A percentile compares a stretch with the other conserved stretches of the same genome.
Evolutionary conservation across 2,797 vertebrate genomes (phyloP).

Genomic region (Dallia pectoralis): DNA sequence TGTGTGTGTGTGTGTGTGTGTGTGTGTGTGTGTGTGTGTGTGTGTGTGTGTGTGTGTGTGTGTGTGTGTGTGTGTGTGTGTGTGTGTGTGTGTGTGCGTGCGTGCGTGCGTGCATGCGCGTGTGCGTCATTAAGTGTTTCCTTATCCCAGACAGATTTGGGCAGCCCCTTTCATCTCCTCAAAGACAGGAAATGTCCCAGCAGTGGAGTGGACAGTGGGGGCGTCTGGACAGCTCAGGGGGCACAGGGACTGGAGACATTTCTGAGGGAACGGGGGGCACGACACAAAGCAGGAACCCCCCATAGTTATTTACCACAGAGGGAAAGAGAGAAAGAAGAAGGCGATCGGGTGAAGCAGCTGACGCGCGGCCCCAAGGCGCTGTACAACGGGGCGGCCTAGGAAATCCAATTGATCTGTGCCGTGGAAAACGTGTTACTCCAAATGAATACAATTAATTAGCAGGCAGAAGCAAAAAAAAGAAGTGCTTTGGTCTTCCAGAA

Average conservation of each 20-base stretch:
- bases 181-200: conserved; percentile 43
- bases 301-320: not conserved
- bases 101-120: conserved; percentile 4
- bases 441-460: no score
- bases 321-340: not conserved
- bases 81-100: not conserved
- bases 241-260: not conserved
- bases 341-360: no score
- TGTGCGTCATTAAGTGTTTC: conserved; percentile 40
- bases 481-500: no score
- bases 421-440: no score
- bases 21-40: conserved; percentile 4
- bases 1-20: not conserved
- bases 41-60: not conserved
- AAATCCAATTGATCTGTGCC: not conserved
- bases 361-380: no score
- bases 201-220: conserved; percentile 7
- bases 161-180: conserved; percentile 39
- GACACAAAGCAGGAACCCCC: not conserved
- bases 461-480: no score
- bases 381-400: not conserved
- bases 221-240: not conserved
- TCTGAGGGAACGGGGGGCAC: not conserved
- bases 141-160: conserved; percentile 36
- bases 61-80: not conserved